phyloP scores from a whole-genome alignment of 2,113 vertebrate species.

The Gopherus evgoodei region DNA sequence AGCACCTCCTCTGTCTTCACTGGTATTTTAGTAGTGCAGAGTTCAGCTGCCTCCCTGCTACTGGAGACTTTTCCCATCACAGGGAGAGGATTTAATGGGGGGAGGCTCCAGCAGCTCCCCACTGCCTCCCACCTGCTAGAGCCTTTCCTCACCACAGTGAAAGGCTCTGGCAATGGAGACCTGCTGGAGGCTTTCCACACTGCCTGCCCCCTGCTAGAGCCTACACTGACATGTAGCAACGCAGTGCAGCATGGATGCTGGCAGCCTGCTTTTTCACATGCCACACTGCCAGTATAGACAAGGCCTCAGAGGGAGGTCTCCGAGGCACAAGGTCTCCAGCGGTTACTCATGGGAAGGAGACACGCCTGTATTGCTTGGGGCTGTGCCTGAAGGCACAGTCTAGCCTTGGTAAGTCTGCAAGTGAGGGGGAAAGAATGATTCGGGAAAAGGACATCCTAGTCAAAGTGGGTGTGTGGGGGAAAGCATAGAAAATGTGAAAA shows the following conservation, averaged over 20 bases:
- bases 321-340: not conserved
- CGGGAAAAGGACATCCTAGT: not conserved
- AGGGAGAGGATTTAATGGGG: not conserved
- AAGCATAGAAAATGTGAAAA: not conserved
- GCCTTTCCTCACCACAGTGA: not conserved
- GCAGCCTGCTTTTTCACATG: not conserved
- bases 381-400: not conserved
- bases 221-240: not conserved
- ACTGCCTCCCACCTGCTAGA: not conserved
- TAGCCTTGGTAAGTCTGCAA: not conserved
- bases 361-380: not conserved
- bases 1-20: not conserved
- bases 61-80: not conserved
- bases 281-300: not conserved
- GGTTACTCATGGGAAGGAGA: not conserved
- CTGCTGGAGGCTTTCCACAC: not conserved
- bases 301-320: not conserved
- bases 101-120: not conserved
- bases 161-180: no score
- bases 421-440: fast-evolving
- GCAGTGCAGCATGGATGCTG: not conserved
- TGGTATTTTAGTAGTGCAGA: not conserved
- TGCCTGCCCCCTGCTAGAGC: not conserved
- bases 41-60: not conserved
- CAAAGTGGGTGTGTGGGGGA: not conserved